Conservation (phyloP, 2,113 vertebrate genomes). For the Amphilophus citrinellus region DNA sequence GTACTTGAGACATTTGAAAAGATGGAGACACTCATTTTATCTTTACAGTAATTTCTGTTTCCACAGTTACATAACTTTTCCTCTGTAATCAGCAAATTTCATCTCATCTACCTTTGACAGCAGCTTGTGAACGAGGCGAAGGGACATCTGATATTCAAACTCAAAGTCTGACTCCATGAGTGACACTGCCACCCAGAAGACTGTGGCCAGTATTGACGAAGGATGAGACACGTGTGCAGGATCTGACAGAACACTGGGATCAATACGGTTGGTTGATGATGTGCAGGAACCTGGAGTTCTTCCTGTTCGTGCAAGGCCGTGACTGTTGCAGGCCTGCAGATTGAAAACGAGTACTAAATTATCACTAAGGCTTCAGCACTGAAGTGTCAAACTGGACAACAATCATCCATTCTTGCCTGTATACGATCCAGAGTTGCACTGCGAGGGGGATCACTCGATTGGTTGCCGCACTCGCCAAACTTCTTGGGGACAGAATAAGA, state of each 20-base stretch:
- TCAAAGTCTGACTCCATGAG: conserved; percentile 99
- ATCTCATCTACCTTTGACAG: conserved; percentile 81
- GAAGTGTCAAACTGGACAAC: neutral
- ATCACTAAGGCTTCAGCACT: neutral
- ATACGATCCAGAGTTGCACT: conserved; percentile 97
- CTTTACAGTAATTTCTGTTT: neutral
- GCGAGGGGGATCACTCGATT: conserved; percentile 90
- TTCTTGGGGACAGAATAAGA: conserved; percentile 99
- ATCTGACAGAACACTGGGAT: conserved; percentile 84
- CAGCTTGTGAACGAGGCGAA: conserved; percentile 92
- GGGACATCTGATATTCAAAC: conserved; percentile 97
- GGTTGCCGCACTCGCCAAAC: conserved; percentile 91
- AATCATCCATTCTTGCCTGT: conserved; percentile 69
- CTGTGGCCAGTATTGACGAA: conserved; percentile 91
- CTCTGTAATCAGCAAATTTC: neutral
- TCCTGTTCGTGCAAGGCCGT: conserved; percentile 85
- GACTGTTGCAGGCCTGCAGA: conserved; percentile 92
- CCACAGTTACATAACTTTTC: neutral
- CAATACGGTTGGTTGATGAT: conserved; percentile 87
- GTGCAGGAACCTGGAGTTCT: conserved; percentile 89
- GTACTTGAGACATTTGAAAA: neutral
- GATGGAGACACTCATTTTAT: neutral
- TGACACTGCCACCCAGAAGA: conserved; percentile 97
- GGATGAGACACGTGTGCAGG: conserved; percentile 94
- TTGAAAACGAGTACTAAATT: neutral